Evolutionary conservation across 2,888 invertebrate species (phyloP), one percentile per base, ranked within the genome.

Genomic region (Schizotus pectinicornis): DNA sequence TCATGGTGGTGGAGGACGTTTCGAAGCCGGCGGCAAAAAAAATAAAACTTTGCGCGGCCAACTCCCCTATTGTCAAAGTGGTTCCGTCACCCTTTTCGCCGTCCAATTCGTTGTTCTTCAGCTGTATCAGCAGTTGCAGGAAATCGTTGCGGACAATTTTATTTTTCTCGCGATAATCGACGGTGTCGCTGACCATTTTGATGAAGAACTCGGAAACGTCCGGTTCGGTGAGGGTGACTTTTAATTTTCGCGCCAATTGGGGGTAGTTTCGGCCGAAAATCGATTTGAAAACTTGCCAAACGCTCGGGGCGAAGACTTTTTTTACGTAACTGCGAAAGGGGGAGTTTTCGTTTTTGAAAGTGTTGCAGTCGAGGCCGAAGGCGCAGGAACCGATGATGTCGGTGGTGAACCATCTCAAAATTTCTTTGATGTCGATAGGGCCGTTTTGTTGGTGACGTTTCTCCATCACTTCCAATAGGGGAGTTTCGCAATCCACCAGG

Each of bases 311-410:
- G 39, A 74, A 72, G 37, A 72, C 65, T 6, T 35, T 34, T 11
- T 63, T 67, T 6, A 58, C 66, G 36, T 71, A 63, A 34, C 62
- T 48, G 42, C 67, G 51, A 70, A 86, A 86, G n/a, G 59, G 62
- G 2, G 83, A 81, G 57, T 83, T 81, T 55, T 83, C 75, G 71
- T 83, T 79, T 48, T 80, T 78, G 46, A 86, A 81, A 30, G 83
- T 82, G 64, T 85, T 82, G 62, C 83, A 83, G 59, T 85, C 82
- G 3, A 86, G 77, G 30, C 85, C 86, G 69, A 86, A 86, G 7
- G 84, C 85, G 47, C 84, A 82, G 43, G 82, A 83, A 0, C 84
- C 84, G 14, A 86, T 84, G 1, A 85, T 82, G 67, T 86, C 85
- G 77, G 84, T 84, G 0, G 84, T 81, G 67, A 83, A 85, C 59